Base-by-base conservation (phyloP, 1,140 invertebrate genomes). In the Drosophila busckii region DNA sequence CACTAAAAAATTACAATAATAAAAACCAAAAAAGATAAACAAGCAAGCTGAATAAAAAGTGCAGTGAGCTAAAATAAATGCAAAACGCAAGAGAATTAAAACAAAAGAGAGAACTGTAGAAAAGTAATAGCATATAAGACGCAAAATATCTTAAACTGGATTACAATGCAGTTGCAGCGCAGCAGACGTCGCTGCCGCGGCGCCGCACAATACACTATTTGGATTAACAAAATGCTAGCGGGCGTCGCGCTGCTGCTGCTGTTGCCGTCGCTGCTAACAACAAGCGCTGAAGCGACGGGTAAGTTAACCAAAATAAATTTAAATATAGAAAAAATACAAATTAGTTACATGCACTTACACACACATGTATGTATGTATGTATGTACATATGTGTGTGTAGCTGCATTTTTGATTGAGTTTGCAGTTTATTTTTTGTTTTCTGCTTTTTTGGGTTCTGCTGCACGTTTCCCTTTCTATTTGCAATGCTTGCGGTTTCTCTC, bases 161-260 rank as follows among this genome's bases (percentile, higher is more conserved):
- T 76, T 78, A 76, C 70, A 78, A 75, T 73, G 70, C 70, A 73
- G 67, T 75, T 56, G 65, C 71, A 70, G 66, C 66, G 70, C 71
- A 70, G 66, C 70, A 69, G 70, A 78, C 70, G 61, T 56, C 61
- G 71, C 70, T 78, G 70, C 70, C 70, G 70, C 71, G 66, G 66
- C n/a, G n/a, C n/a, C n/a, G n/a, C n/a, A n/a, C n/a, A n/a, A 65
- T 46, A 54, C 56, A 45, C 32, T 61, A 70, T 28, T 69, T 73
- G 69, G 70, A 70, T 76, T 70, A 75, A 54, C 70, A 62, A 76
- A 65, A 75, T 75, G 70, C 50, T 76, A 44, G 70, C 60, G 48
- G 54, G 31, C 50, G 69, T 62, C 61, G 68, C 54, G 53, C 68
- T 71, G 69, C 53, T 62, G 15, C 46, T 70, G 59, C 68, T 70